Conservation (phyloP, 2,888 invertebrate species). For the Pediacus dermestoides region DNA sequence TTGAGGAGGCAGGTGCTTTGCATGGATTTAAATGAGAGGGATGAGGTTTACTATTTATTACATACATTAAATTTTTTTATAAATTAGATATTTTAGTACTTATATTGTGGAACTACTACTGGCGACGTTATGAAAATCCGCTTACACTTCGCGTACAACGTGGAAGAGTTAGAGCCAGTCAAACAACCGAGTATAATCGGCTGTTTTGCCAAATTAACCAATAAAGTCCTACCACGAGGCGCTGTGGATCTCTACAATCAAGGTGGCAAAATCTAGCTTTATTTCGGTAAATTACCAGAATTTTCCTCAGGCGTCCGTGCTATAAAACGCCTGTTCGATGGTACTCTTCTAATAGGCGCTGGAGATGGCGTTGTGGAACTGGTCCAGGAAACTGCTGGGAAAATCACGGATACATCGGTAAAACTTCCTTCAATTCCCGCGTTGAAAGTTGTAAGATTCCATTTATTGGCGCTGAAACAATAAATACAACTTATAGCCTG, state of each 20-base stretch:
- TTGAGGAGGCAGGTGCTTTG: slow-evolving; percentile 73
- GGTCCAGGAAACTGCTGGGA: slow-evolving; percentile 51
- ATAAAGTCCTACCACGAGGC: slow-evolving; percentile 54
- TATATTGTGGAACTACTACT: slow-evolving; percentile 82
- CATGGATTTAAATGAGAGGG: slow-evolving; percentile 65
- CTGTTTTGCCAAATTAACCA: slow-evolving; percentile 54
- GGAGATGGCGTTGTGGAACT: slow-evolving; percentile 81
- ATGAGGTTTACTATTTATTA: slow-evolving; percentile 50
- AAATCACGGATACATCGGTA: slow-evolving; percentile 29
- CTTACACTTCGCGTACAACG: slow-evolving; percentile 60
- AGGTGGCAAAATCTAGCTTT: slow-evolving; percentile 43
- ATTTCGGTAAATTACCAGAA: background rate
- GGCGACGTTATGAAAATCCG: slow-evolving; percentile 67
- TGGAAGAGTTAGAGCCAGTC: slow-evolving; percentile 51
- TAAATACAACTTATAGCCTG: no score
- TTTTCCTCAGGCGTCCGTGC: slow-evolving; percentile 58
- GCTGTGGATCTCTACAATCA: slow-evolving; percentile 59
- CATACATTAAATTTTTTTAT: background rate
- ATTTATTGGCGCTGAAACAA: no score
- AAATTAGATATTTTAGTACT: slow-evolving; percentile 40
- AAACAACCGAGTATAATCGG: slow-evolving; percentile 60
- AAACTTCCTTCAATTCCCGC: slow-evolving; percentile 50
- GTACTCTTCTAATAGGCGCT: slow-evolving; percentile 71
- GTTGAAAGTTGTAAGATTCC: slow-evolving; percentile 47
- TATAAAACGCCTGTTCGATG: slow-evolving; percentile 59